Evolutionary conservation across 2,888 invertebrate genomes (phyloP).

Genomic region (Aricia artaxerxes): DNA sequence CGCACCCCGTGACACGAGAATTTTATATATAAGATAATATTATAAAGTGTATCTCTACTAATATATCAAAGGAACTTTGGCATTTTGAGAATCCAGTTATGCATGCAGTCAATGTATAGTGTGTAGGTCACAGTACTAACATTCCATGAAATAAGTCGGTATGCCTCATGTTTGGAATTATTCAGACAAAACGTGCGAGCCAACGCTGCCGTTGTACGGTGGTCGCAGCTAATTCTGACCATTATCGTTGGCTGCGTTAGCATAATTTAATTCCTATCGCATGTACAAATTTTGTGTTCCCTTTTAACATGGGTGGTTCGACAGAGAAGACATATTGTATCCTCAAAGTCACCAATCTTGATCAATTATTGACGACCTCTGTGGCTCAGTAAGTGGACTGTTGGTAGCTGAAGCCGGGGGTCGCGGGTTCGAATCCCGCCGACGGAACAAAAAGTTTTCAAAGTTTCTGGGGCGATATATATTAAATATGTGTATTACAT

Average conservation of each 20-base stretch:
- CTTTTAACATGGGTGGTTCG: not conserved
- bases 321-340: not conserved
- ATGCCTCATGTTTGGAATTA: slow-evolving; percentile 9
- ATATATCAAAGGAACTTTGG: no score
- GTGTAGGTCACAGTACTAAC: not conserved
- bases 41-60: no score
- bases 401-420: no score
- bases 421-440: no score
- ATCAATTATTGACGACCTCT: no score
- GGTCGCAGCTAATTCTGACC: not conserved
- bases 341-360: no score
- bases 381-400: no score
- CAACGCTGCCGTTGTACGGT: slow-evolving; percentile 12
- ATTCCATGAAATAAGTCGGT: not conserved
- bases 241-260: not conserved
- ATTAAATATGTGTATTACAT: no score
- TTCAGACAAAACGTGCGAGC: not conserved
- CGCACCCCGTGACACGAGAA: no score
- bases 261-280: not conserved
- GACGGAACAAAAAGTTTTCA: no score
- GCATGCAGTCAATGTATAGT: not conserved
- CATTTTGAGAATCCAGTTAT: not conserved
- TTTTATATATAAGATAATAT: no score
- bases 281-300: not conserved
- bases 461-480: no score